phyloP scores from a whole-genome alignment of 2,888 invertebrate genomes.

The Philhelius pedissequus region DNA sequence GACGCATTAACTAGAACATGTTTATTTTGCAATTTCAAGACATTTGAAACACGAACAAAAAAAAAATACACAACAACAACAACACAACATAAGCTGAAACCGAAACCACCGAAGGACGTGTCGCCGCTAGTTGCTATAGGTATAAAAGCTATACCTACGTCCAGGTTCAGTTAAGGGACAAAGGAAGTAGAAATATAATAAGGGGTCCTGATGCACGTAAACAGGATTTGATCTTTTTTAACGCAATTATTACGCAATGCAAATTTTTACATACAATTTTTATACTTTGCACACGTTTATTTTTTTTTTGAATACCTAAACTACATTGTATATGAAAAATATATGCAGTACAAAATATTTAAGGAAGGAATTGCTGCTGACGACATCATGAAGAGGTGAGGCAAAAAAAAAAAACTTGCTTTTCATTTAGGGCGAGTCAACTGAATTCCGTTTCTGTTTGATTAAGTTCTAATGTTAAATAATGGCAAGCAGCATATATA shows the following conservation, averaged over 20 bases:
- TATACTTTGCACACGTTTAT: constrained; percentile 23
- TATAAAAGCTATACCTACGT: not conserved
- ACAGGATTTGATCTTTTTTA: constrained; percentile 29
- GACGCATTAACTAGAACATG: constrained; percentile 51
- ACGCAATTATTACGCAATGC: constrained; percentile 56
- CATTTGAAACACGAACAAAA: not conserved
- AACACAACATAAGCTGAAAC: not conserved
- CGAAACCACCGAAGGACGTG: not conserved
- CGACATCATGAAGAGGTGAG: not conserved
- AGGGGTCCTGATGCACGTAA: constrained; percentile 57
- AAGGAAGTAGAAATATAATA: constrained; percentile 3
- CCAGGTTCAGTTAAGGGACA: constrained; percentile 13
- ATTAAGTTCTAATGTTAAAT: constrained; percentile 43
- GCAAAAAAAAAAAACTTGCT: not conserved
- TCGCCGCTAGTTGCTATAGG: not conserved
- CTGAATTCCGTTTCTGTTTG: constrained; percentile 47
- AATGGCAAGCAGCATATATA: constrained; percentile 28
- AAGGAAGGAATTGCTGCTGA: not conserved
- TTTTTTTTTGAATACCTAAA: too few relatives aligned
- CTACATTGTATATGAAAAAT: not conserved
- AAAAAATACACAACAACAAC: not conserved
- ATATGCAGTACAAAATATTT: not conserved
- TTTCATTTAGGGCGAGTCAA: constrained; percentile 9
- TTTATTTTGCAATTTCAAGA: constrained; percentile 34
- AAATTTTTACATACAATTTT: not conserved